Evolutionary conservation across 2,888 invertebrate species (phyloP).

Genomic region (Sialis fuliginosa): DNA sequence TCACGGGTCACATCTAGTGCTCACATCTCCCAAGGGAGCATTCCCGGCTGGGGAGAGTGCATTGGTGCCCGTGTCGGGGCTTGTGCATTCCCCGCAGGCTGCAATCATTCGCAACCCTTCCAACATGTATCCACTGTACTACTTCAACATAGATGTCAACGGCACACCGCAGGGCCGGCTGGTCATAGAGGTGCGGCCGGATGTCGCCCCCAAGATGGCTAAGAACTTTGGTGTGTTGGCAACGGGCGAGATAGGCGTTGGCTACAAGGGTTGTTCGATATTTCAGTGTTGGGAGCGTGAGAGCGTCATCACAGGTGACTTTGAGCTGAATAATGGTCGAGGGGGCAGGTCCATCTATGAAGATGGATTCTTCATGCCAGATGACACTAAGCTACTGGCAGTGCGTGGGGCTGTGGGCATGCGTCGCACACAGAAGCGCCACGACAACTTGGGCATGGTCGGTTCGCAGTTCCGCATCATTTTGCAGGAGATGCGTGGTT

Average conservation of each 20-base stretch:
- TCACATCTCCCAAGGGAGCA: constrained; percentile 23
- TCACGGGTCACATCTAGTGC: constrained; percentile 17
- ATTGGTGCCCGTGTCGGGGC: constrained; percentile 21
- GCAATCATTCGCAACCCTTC: constrained; percentile 32
- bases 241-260: constrained; percentile 54
- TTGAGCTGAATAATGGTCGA: constrained; percentile 63
- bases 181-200: constrained; percentile 58
- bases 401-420: constrained; percentile 65
- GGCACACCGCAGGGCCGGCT: constrained; percentile 51
- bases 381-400: constrained; percentile 59
- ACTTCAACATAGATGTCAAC: constrained; percentile 59
- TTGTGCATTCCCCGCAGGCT: constrained; percentile 31
- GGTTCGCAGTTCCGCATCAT: constrained; percentile 72
- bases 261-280: constrained; percentile 62
- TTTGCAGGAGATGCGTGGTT: constrained; percentile 64
- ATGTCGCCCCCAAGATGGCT: constrained; percentile 66
- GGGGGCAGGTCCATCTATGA: constrained; percentile 63
- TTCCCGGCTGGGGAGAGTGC: constrained; percentile 23
- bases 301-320: constrained; percentile 66
- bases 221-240: constrained; percentile 57
- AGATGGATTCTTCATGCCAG: constrained; percentile 62
- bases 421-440: constrained; percentile 62
- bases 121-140: constrained; percentile 51
- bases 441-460: constrained; percentile 65
- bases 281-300: constrained; percentile 74